phyloP scores from a whole-genome alignment of 2,888 invertebrate species.

The Thysanoteuthis rhombus region DNA sequence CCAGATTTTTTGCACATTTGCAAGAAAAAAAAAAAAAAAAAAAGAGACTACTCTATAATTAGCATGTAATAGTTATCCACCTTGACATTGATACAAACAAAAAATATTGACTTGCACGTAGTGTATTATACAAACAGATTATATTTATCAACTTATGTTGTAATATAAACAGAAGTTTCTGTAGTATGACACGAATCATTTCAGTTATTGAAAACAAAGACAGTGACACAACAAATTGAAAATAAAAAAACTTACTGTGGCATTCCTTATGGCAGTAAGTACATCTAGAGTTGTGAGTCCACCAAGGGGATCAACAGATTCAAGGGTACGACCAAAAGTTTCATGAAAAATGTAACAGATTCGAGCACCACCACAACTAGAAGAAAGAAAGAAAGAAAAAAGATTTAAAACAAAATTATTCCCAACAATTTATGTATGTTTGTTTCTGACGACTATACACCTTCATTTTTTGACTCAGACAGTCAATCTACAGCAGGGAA shows the following conservation, averaged over 20 bases:
- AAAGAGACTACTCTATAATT: too few relatives aligned
- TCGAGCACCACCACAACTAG: slow-evolving; percentile 92
- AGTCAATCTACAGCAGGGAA: too few relatives aligned
- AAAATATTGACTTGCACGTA: neutral
- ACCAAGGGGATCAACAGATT: slow-evolving; percentile 92
- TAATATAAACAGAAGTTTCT: neutral
- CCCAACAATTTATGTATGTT: too few relatives aligned
- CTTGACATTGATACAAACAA: too few relatives aligned
- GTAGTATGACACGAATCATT: neutral
- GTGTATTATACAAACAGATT: too few relatives aligned
- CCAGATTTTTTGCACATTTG: too few relatives aligned
- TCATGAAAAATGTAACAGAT: slow-evolving; percentile 99
- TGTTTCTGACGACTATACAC: too few relatives aligned
- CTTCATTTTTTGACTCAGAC: too few relatives aligned
- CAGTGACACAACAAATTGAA: neutral
- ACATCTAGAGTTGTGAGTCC: slow-evolving; percentile 95
- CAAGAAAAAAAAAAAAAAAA: too few relatives aligned
- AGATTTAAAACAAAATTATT: neutral
- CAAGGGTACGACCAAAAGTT: slow-evolving; percentile 93
- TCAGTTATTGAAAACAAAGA: neutral
- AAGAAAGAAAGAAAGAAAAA: slow-evolving; percentile 37
- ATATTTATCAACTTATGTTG: too few relatives aligned
- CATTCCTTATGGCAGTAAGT: slow-evolving; percentile 97
- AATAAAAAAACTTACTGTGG: slow-evolving; percentile 78
- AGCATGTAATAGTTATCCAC: too few relatives aligned